Evolutionary conservation across 2,113 vertebrate species (phyloP).

Genomic region (Pungitius pungitius): DNA sequence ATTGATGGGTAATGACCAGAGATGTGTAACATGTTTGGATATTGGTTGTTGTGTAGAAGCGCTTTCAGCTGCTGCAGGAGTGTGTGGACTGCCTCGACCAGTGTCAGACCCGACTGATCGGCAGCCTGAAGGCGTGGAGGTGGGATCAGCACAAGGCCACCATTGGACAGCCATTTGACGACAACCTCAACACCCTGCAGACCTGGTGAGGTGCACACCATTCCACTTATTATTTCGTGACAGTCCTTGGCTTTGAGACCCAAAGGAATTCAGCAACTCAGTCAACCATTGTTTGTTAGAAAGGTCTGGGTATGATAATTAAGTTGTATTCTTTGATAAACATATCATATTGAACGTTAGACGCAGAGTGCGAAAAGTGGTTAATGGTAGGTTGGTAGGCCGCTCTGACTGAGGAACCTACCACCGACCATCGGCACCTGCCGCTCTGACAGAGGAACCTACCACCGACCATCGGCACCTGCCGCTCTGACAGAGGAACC

Average conservation of each 20-base stretch:
- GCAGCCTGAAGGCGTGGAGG: slow-evolving; percentile 87
- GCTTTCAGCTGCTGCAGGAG: slow-evolving; percentile 76
- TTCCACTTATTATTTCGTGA: neutral
- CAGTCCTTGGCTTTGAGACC: neutral
- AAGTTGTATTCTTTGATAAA: neutral
- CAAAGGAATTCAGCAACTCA: neutral
- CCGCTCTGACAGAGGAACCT: no score
- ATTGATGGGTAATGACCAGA: neutral
- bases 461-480: no score
- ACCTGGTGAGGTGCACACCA: slow-evolving; percentile 76
- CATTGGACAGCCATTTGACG: slow-evolving; percentile 87
- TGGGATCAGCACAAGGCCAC: slow-evolving; percentile 90
- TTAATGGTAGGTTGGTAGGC: no score
- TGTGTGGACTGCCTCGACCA: slow-evolving; percentile 78
- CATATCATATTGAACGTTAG: no score
- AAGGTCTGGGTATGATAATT: neutral
- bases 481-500: no score
- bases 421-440: no score
- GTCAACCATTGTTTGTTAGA: neutral
- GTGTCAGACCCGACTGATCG: slow-evolving; percentile 83
- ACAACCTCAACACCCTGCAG: slow-evolving; percentile 83
- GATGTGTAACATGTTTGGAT: slow-evolving; percentile 27
- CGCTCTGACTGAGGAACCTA: no score
- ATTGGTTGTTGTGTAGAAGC: slow-evolving; percentile 64
- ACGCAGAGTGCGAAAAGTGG: no score